Conservation (phyloP, 1,140 invertebrate genomes). For the Drosophila auraria region DNA sequence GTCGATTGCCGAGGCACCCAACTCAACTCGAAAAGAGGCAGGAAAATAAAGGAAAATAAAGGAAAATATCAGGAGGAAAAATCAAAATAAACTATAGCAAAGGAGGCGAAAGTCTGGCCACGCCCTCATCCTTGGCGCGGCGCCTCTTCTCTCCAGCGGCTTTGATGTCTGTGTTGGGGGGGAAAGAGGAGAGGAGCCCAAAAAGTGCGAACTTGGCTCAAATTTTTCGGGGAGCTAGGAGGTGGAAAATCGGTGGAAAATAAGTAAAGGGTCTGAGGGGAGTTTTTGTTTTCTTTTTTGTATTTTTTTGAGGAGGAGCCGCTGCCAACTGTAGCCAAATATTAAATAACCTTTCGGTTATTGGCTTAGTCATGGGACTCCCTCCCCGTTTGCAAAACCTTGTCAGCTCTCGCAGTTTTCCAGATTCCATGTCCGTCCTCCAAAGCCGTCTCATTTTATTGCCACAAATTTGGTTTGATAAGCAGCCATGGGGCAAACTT, state of each 20-base stretch:
- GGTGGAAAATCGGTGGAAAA: conserved; percentile 39
- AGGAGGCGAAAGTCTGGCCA: conserved; percentile 29
- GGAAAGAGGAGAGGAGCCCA: neutral
- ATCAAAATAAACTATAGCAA: conserved; percentile 29
- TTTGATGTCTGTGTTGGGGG: conserved; percentile 60
- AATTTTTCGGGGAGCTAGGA: conserved; percentile 44
- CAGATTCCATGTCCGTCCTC: conserved; percentile 14
- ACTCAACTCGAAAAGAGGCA: conserved; percentile 20
- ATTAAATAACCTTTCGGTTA: conserved; percentile 83
- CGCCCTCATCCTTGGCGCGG: conserved; percentile 37
- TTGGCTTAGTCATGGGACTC: conserved; percentile 70
- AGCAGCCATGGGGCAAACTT: conserved; percentile 66
- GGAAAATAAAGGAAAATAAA: conserved; percentile 8
- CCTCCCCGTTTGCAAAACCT: neutral
- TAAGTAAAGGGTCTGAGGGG: neutral
- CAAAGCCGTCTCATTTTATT: conserved; percentile 72
- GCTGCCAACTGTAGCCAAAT: conserved; percentile 71
- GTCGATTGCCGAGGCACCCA: conserved; percentile 51
- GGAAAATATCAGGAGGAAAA: conserved; percentile 7
- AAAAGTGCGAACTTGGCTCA: conserved; percentile 70
- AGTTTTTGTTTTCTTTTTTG: conserved; percentile 1
- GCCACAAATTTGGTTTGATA: conserved; percentile 80
- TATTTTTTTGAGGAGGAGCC: conserved; percentile 3
- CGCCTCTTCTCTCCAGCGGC: conserved; percentile 24
- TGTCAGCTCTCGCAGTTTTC: conserved; percentile 15